Conservation (phyloP, 2,888 invertebrate genomes). For the Dorcus parallelipipedus region DNA sequence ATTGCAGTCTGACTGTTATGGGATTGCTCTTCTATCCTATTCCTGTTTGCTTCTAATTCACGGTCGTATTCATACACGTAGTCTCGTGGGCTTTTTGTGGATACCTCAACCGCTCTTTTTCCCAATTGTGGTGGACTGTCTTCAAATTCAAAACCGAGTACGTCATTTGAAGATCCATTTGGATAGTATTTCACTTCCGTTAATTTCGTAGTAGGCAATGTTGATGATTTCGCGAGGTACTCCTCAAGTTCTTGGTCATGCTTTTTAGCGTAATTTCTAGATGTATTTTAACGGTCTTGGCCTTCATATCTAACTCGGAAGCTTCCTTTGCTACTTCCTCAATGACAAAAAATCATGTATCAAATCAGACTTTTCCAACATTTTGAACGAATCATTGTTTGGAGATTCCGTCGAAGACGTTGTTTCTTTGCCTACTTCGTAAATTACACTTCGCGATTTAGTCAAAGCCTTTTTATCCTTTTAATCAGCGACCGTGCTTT, state of each 20-base stretch:
- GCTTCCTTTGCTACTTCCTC: conserved; percentile 87
- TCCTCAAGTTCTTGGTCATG: conserved; percentile 72
- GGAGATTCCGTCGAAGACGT: conserved; percentile 62
- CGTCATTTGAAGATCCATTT: conserved; percentile 57
- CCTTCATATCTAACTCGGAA: conserved; percentile 77
- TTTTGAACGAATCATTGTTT: conserved; percentile 80
- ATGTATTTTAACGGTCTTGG: conserved; percentile 72
- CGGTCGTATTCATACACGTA: conserved; percentile 51
- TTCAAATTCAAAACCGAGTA: conserved; percentile 66
- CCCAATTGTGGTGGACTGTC: conserved; percentile 57
- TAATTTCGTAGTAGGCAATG: conserved; percentile 55
- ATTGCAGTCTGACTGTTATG: conserved; percentile 66
- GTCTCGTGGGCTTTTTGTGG: conserved; percentile 44
- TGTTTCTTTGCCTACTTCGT: conserved; percentile 52
- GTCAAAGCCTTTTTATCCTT: conserved; percentile 42
- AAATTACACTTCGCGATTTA: conserved; percentile 42
- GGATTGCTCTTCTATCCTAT: conserved; percentile 89
- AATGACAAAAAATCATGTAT: conserved; percentile 83
- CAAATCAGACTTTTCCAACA: conserved; percentile 81
- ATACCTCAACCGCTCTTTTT: conserved; percentile 34
- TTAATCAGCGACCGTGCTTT: conserved; percentile 48
- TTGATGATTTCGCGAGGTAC: conserved; percentile 66
- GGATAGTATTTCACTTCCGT: conserved; percentile 51
- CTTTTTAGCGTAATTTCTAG: conserved; percentile 53
- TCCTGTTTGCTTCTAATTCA: conserved; percentile 72